phyloP scores from a whole-genome alignment of 2,888 invertebrate genomes.

The Panzeria rudis region DNA sequence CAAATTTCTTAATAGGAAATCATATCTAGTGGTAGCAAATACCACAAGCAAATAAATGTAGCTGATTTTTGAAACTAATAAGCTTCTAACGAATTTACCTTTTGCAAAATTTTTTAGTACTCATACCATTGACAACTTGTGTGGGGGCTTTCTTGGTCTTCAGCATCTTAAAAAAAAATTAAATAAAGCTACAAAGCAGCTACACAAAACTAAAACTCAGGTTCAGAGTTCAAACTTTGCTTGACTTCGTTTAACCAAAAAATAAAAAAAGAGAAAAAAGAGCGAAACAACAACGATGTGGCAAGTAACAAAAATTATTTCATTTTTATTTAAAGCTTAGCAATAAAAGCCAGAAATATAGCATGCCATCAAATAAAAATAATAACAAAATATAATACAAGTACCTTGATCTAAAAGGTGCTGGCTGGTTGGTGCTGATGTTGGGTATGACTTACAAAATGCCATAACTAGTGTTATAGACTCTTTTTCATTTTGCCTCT shows the following conservation, averaged over 20 bases:
- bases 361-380: slow-evolving; percentile 45
- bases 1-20: too few relatives aligned
- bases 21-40: too few relatives aligned
- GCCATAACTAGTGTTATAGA: slow-evolving; percentile 43
- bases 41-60: too few relatives aligned
- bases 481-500: background rate
- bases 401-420: slow-evolving; percentile 29
- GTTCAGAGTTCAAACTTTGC: slow-evolving; percentile 71
- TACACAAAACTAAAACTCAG: slow-evolving; percentile 38
- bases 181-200: slow-evolving; percentile 30
- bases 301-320: slow-evolving; percentile 53
- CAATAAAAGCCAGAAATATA: slow-evolving; percentile 31
- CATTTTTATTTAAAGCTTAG: slow-evolving; percentile 7
- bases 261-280: background rate
- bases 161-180: background rate
- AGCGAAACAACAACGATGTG: slow-evolving; percentile 30
- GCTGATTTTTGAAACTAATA: background rate
- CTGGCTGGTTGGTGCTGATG: slow-evolving; percentile 5
- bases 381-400: slow-evolving; percentile 35
- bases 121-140: slow-evolving; percentile 60
- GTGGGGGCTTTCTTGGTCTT: slow-evolving; percentile 48
- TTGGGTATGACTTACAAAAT: slow-evolving; percentile 41
- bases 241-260: slow-evolving; percentile 63
- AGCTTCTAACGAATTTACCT: too few relatives aligned
- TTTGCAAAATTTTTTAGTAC: background rate